A percentile compares a stretch with the other conserved stretches of the same genome.
These are phyloP conservation scores for Brevimyrus niger DNA, from an alignment of 2,113 vertebrate genomes.

Conservation along the genomic window DNA sequence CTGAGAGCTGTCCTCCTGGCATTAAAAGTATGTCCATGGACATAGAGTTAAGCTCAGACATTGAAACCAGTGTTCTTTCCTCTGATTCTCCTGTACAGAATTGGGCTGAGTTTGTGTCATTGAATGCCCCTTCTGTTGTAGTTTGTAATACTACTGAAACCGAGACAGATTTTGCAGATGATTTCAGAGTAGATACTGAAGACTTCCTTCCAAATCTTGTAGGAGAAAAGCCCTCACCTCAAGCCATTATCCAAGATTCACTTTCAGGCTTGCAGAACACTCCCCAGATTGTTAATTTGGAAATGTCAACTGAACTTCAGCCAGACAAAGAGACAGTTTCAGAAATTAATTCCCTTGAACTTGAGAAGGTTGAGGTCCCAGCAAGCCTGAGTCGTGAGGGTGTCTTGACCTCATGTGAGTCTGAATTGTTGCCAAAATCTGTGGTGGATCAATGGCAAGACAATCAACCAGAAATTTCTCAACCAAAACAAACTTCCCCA, in stretches of 20 bases:
- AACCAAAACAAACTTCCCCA: slow-evolving; percentile 15
- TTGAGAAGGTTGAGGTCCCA: neutral
- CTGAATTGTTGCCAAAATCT: neutral
- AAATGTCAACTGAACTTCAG: slow-evolving; percentile 25
- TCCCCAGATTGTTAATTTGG: slow-evolving; percentile 7
- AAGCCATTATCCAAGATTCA: slow-evolving; percentile 40
- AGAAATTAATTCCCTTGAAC: slow-evolving; percentile 6
- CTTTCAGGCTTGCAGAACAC: slow-evolving; percentile 44
- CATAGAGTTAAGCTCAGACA: slow-evolving; percentile 22
- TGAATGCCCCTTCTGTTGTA: neutral
- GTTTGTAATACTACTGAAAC: slow-evolving; percentile 13
- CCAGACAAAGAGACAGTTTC: slow-evolving; percentile 6
- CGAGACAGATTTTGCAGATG: neutral
- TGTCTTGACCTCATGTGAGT: neutral
- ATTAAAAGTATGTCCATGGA: slow-evolving; percentile 31
- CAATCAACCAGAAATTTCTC: neutral
- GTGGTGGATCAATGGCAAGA: slow-evolving; percentile 21
- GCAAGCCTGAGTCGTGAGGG: neutral
- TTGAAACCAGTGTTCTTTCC: slow-evolving; percentile 36
- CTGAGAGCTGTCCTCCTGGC: slow-evolving; percentile 27
- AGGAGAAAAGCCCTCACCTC: slow-evolving; percentile 24
- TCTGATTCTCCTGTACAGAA: slow-evolving; percentile 31
- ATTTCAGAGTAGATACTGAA: slow-evolving; percentile 21
- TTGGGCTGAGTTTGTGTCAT: slow-evolving; percentile 21
- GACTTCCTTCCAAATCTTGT: slow-evolving; percentile 23